Conservation (phyloP, 1,140 invertebrate species). For the Brachionus rotundiformis region DNA sequence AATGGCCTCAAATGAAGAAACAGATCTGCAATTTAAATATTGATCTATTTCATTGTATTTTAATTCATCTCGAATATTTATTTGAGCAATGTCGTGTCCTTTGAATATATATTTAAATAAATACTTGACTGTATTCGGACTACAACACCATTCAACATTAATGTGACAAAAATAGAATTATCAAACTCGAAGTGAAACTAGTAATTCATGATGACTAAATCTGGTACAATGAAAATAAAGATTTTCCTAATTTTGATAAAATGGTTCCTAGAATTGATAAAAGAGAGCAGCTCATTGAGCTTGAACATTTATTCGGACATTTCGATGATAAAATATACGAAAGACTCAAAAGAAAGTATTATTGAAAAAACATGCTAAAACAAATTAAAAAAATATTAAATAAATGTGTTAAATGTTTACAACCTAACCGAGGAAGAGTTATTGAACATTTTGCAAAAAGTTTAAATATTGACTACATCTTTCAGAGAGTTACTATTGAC, state of each 20-base stretch:
- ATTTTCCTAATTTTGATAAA: not conserved
- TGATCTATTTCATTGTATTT: too few relatives aligned
- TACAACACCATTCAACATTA: too few relatives aligned
- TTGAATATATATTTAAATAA: too few relatives aligned
- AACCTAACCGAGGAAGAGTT: not conserved
- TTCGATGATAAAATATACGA: not conserved
- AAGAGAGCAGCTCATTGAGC: not conserved
- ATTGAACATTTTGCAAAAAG: not conserved
- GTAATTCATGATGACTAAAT: slow-evolving; percentile 53
- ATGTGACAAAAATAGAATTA: too few relatives aligned
- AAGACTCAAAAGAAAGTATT: not conserved
- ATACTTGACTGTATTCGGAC: too few relatives aligned
- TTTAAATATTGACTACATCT: not conserved
- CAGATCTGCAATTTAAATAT: too few relatives aligned
- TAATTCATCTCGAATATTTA: too few relatives aligned
- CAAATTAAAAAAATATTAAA: not conserved
- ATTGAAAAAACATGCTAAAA: not conserved
- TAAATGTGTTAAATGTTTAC: not conserved
- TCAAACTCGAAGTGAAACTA: too few relatives aligned
- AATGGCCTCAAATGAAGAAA: too few relatives aligned
- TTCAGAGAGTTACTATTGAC: not conserved
- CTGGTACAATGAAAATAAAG: not conserved
- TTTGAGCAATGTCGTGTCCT: too few relatives aligned
- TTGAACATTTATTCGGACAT: not conserved
- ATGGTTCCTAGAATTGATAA: not conserved